Base-by-base conservation (phyloP, 23 tunicate species). In the Clavelina lepadiformis region DNA sequence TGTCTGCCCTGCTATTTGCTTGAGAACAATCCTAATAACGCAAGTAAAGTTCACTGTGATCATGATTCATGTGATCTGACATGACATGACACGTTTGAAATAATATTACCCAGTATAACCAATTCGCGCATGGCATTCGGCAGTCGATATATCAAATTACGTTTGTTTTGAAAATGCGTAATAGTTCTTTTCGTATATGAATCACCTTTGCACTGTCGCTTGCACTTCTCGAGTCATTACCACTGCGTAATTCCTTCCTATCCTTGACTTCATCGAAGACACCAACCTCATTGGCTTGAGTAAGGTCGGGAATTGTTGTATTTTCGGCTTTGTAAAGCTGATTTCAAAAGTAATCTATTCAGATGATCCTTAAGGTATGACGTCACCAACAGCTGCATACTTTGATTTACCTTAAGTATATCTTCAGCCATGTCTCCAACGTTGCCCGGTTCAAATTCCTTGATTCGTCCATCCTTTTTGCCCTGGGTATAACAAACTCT, bases 401-500 rank as follows among this genome's bases (percentile, higher is more conserved):
- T n/a, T n/a, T n/a, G 13, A 24, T 31, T 30, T 31, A 86, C 95
- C 80, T 72, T 45, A 45, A 86, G 56, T 38, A 86, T 86, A 46
- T 58, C 56, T 72, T 77, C 84, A 3, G 95, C 63, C 46, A 77
- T 37, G 34, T 86, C 55, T 51, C 95, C 95, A 30, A 66, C 31
- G 23, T 36, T 34, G 0, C 55, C 61, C 22, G 84, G 79, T 6
- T 71, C 56, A 29, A 77, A 71, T 26, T 74, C 50, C 38, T 72
- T 78, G 28, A 86, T 86, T 29, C 74, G 45, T 6, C 95, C 95
- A 51, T 77, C 82, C 21, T 66, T 37, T 66, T 86, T 86, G 22
- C 95, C 85, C 95, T 85, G 47, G 18, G 66, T 35, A 54, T 41
- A n/a, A n/a, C n/a, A n/a, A n/a, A n/a, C n/a, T n/a, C n/a, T n/a